phyloP scores from a whole-genome alignment of 1,140 invertebrate species.

The Drosophila willistoni region DNA sequence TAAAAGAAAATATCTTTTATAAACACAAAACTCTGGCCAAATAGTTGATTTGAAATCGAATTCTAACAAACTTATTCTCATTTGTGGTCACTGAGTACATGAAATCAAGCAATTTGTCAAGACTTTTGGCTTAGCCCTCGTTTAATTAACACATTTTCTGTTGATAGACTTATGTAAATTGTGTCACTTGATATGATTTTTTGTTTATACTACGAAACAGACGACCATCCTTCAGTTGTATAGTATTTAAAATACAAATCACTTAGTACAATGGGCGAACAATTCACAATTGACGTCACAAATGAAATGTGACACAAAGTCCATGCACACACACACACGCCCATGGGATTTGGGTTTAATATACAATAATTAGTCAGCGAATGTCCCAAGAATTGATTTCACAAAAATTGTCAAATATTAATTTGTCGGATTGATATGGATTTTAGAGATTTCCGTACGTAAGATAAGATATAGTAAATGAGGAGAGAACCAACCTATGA shows the following conservation, averaged over 20 bases:
- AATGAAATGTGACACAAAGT: conserved; percentile 10
- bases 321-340: neutral
- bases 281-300: neutral
- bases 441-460: neutral
- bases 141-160: conserved; percentile 6
- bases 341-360: neutral
- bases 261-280: neutral
- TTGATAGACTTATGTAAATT: conserved; percentile 9
- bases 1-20: too few relatives aligned
- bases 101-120: neutral
- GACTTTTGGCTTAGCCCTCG: conserved; percentile 1
- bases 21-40: too few relatives aligned
- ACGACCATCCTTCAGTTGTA: neutral
- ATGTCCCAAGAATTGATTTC: conserved; percentile 1
- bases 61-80: too few relatives aligned
- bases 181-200: conserved; percentile 8
- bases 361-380: neutral
- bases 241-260: conserved; percentile 5
- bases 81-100: neutral
- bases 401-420: conserved; percentile 5
- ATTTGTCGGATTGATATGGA: neutral
- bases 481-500: neutral
- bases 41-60: too few relatives aligned
- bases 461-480: neutral
- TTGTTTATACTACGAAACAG: neutral